phyloP scores from a whole-genome alignment of 2,888 invertebrate species.

The Mythimna vitellina region DNA sequence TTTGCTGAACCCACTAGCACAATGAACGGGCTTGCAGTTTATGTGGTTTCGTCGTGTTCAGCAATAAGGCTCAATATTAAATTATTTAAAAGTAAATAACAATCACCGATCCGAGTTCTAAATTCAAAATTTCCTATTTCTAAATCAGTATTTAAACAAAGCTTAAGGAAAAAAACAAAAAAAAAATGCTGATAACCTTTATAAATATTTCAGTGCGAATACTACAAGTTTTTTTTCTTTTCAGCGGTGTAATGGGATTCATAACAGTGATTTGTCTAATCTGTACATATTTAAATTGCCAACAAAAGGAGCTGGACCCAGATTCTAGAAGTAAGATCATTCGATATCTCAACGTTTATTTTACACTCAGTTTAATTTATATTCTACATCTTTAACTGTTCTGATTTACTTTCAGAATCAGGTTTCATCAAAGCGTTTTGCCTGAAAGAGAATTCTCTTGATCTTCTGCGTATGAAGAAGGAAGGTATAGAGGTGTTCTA shows the following conservation, averaged over 20 bases:
- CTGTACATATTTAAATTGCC: constrained; percentile 75
- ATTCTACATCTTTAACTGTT: background rate
- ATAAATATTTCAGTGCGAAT: background rate
- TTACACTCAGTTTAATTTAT: background rate
- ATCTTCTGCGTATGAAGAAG: constrained; percentile 76
- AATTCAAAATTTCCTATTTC: too few species aligned
- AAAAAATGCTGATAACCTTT: too few species aligned
- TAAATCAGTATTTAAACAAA: too few species aligned
- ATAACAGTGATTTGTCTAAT: constrained; percentile 66
- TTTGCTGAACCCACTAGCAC: constrained; percentile 68
- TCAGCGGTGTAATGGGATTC: constrained; percentile 68
- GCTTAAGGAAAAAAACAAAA: too few species aligned
- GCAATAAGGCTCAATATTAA: too few species aligned
- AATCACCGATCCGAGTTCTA: too few species aligned
- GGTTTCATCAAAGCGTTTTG: constrained; percentile 79
- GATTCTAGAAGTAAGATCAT: constrained; percentile 63
- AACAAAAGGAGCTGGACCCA: constrained; percentile 44
- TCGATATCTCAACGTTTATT: background rate
- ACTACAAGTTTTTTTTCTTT: too few species aligned
- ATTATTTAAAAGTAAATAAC: too few species aligned
- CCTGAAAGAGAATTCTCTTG: constrained; percentile 79
- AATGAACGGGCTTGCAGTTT: constrained; percentile 72
- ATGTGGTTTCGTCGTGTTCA: too few species aligned
- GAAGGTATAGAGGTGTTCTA: constrained; percentile 89
- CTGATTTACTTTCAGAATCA: constrained; percentile 69